Conservation (phyloP, 2,888 invertebrate genomes). For the Amphimallon solstitiale region DNA sequence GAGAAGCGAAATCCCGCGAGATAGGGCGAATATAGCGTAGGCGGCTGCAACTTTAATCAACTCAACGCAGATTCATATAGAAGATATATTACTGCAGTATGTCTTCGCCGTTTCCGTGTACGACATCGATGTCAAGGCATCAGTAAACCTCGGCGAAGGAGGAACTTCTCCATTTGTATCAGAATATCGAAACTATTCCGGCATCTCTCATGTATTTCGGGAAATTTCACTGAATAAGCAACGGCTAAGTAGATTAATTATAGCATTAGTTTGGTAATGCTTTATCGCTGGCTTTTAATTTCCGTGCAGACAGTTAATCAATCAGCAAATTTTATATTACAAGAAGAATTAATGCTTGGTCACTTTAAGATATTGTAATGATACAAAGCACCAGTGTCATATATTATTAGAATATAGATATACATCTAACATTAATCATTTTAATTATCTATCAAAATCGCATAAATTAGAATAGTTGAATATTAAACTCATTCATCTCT, state of each 20-base stretch:
- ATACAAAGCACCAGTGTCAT: no score
- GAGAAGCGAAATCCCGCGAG: conserved; percentile 51
- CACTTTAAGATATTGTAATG: no score
- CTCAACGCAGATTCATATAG: conserved; percentile 51
- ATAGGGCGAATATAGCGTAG: conserved; percentile 48
- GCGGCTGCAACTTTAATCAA: conserved; percentile 51
- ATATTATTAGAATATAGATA: no score
- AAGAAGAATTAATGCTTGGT: no score
- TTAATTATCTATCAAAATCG: no score
- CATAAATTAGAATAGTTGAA: no score
- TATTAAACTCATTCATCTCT: no score
- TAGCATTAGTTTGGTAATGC: not conserved
- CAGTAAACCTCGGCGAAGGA: not conserved
- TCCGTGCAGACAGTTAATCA: no score
- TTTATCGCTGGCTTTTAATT: no score
- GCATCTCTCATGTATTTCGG: not conserved
- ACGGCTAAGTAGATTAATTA: not conserved
- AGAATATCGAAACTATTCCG: conserved; percentile 15
- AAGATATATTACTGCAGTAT: conserved; percentile 51
- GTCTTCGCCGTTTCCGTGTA: conserved; percentile 40
- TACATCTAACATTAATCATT: no score
- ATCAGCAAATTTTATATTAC: no score
- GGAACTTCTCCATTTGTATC: conserved; percentile 11
- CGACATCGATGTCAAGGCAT: not conserved
- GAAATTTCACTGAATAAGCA: not conserved